Evolutionary conservation across 2,797 vertebrate genomes (phyloP).

Genomic region (Pelochelys cantorii): DNA sequence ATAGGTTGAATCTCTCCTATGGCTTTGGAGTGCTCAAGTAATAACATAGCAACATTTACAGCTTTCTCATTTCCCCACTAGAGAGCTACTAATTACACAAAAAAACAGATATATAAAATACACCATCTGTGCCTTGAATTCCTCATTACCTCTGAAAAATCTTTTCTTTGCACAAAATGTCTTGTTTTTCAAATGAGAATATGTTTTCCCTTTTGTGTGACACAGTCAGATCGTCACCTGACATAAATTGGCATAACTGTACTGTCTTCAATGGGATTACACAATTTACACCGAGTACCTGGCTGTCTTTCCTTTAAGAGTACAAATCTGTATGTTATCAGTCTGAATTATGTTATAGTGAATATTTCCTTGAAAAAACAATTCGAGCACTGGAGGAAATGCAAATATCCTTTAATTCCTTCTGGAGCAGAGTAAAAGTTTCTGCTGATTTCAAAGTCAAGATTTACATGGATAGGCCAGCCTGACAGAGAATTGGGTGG

Average conservation of each 20-base stretch:
- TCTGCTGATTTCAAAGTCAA: background rate
- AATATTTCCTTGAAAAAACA: background rate
- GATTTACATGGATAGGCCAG: background rate
- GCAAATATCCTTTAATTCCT: background rate
- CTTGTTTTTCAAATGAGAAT: background rate
- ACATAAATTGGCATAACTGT: background rate
- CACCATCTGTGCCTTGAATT: background rate
- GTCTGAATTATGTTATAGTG: background rate
- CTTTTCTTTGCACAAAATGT: background rate
- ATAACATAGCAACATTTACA: background rate
- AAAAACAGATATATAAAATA: background rate
- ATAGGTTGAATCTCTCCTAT: background rate
- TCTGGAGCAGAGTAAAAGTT: background rate
- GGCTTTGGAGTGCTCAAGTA: background rate
- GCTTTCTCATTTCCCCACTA: background rate
- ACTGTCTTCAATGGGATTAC: background rate
- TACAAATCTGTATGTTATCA: background rate
- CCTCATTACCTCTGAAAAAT: background rate
- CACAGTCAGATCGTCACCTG: background rate
- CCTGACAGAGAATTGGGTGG: background rate
- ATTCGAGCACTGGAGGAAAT: background rate
- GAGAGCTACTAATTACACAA: background rate
- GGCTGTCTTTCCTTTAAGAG: background rate
- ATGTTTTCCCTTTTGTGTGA: background rate
- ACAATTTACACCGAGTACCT: background rate